Evolutionary conservation across 2,888 invertebrate species (phyloP).

Genomic region (Platycnemis pennipes): DNA sequence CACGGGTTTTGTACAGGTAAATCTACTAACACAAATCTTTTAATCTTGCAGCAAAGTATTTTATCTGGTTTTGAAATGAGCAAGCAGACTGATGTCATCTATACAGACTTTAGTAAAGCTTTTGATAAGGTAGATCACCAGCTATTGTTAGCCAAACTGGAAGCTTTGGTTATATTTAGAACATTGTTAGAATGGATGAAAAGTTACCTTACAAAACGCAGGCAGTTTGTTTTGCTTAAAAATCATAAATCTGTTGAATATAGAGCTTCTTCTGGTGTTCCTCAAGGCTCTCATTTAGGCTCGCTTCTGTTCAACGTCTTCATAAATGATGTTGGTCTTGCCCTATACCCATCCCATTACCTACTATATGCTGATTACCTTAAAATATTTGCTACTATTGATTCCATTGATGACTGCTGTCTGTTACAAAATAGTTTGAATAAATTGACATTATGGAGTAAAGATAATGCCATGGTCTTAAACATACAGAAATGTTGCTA

Average conservation of each 20-base stretch:
- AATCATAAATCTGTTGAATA: neutral
- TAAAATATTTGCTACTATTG: neutral
- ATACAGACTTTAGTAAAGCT: neutral
- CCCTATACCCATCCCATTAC: neutral
- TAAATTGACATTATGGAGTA: no score
- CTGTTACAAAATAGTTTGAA: no score
- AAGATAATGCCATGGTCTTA: no score
- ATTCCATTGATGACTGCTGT: no score
- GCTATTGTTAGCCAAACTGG: neutral
- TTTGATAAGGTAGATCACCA: slow-evolving; percentile 6
- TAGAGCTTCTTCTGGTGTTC: slow-evolving; percentile 29
- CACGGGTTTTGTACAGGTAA: neutral
- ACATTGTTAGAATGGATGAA: neutral
- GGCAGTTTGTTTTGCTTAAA: neutral
- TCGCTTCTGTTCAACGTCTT: neutral
- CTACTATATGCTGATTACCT: neutral
- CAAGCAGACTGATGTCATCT: neutral
- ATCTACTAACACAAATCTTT: neutral
- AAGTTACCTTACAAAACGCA: neutral
- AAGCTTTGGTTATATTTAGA: neutral
- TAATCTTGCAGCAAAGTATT: neutral
- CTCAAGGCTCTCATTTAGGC: slow-evolving; percentile 11
- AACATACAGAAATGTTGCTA: no score
- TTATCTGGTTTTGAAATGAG: neutral
- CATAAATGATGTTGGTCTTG: neutral